Base-by-base conservation (phyloP, 1,140 invertebrate genomes). In the Choristoneura fumiferana region DNA sequence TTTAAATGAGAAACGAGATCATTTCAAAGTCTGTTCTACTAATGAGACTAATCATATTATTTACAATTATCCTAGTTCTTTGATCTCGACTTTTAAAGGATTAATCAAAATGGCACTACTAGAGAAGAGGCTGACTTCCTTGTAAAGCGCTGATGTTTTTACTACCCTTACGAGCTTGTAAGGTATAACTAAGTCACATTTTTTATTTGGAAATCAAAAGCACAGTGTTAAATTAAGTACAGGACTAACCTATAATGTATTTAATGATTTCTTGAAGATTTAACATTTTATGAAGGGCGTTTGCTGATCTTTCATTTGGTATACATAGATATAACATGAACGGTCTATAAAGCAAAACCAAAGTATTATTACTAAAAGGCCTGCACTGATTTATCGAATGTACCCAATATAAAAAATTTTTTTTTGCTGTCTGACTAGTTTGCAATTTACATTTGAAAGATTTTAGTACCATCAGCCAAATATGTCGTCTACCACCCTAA, bases 1-100 rank as follows among this genome's bases (percentile, higher is more conserved):
- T 81, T 84, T 82, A 57, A 29, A 57, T 65, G 63, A 74, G 68
- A 76, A 67, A 69, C 70, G 68, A 81, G 70, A 76, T 80, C 71
- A 78, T 71, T 71, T 73, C 43, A 29, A 49, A 49, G 43, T 49
- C 43, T 49, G 43, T 49, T 49, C n/a, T 45, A 49, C 43, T 49
- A 49, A 33, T 22, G 18, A 49, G 43, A 49, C 43, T 29, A 49
- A 72, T 63, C 71, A 62, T 76, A 78, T n/a, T n/a, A n/a, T 78
- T 67, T 78, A 83, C 74, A 77, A 67, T 62, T 55, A 64, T 29
- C 43, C 43, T 49, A 49, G 43, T 49, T 49, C 10, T 29, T 22
- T n/a, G 29, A 49, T 49, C 43, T 49, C 43, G 43, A 49, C 14
- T 49, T 49, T n/a, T n/a, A 49, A 29, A 53, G 57, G 58, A 62